Percentiles rank a stretch among this genome's conserved stretches.
Evolutionary conservation across 2,888 invertebrate species (phyloP).

Genomic region (Argyra leucocephala): DNA sequence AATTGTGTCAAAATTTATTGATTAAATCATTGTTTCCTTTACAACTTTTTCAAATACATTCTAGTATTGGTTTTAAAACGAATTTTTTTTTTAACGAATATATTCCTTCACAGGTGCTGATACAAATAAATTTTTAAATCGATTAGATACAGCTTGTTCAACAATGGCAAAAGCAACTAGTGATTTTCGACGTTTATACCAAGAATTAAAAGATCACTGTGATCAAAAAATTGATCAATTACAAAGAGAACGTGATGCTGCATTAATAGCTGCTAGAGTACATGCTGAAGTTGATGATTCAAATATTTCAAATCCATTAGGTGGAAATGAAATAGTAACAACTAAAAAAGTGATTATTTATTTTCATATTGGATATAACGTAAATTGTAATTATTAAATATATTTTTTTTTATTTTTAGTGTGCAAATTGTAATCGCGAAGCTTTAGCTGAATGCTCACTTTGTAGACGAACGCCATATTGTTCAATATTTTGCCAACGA

Average conservation of each 20-base stretch:
- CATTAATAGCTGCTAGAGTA: slow-evolving; percentile 57
- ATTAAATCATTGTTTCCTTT: too few species aligned
- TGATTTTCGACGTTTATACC: slow-evolving; percentile 62
- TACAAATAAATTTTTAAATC: slow-evolving; percentile 47
- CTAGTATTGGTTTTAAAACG: too few species aligned
- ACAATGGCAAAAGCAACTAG: slow-evolving; percentile 58
- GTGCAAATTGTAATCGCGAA: slow-evolving; percentile 81
- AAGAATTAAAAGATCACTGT: slow-evolving; percentile 60
- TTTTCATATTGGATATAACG: background rate
- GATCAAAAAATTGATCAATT: slow-evolving; percentile 55
- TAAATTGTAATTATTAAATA: background rate
- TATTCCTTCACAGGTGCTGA: slow-evolving; percentile 9
- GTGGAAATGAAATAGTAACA: slow-evolving; percentile 52
- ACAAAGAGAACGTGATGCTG: slow-evolving; percentile 57
- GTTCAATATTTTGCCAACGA: slow-evolving; percentile 81
- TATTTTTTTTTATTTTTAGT: slow-evolving; percentile 46
- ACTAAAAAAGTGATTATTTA: slow-evolving; percentile 60
- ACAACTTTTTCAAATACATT: too few species aligned
- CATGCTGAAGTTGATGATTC: slow-evolving; percentile 53
- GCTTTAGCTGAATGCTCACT: slow-evolving; percentile 79
- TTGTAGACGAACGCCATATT: slow-evolving; percentile 77
- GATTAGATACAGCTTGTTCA: slow-evolving; percentile 60
- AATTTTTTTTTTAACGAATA: background rate
- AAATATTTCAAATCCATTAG: slow-evolving; percentile 43
- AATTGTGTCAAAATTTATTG: too few species aligned